Conservation (phyloP, 2,888 invertebrate species). For the Agrotis puta region DNA sequence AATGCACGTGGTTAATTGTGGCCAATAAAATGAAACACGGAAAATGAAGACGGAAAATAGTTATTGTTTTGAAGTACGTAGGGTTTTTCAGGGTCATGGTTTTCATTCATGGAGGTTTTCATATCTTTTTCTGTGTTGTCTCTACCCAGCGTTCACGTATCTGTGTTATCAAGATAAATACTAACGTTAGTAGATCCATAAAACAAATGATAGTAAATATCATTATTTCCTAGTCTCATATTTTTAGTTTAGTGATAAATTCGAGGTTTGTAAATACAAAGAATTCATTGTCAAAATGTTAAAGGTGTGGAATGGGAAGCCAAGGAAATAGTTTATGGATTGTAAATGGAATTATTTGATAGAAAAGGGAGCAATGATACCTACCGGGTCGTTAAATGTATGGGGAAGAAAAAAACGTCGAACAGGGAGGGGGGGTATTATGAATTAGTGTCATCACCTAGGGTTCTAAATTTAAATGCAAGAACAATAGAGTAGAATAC, state of each 20-base stretch:
- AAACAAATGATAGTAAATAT: slow-evolving; percentile 21
- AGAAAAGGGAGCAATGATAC: background rate
- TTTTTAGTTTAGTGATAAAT: too few relatives aligned
- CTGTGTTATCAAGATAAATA: slow-evolving; percentile 34
- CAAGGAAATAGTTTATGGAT: too few relatives aligned
- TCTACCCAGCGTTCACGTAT: slow-evolving; percentile 19
- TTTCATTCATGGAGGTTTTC: slow-evolving; percentile 39
- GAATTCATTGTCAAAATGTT: background rate
- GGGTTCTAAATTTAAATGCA: too few relatives aligned
- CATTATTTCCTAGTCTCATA: background rate
- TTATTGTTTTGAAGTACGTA: slow-evolving; percentile 11
- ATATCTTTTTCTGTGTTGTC: slow-evolving; percentile 28
- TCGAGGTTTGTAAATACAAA: background rate
- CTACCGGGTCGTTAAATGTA: too few relatives aligned
- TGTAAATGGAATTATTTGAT: background rate
- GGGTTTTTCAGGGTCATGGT: slow-evolving; percentile 40
- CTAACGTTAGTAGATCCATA: background rate
- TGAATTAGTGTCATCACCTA: too few relatives aligned
- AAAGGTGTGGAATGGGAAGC: background rate
- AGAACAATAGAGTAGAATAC: too few relatives aligned
- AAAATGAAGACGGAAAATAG: slow-evolving; percentile 12
- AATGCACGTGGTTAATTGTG: slow-evolving; percentile 22
- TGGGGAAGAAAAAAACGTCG: too few relatives aligned
- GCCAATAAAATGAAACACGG: background rate
- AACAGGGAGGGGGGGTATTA: too few relatives aligned